A percentile compares a stretch with the other conserved stretches of the same genome.
phyloP scores from a whole-genome alignment of 2,888 invertebrate genomes.

The Mesorhabditis sp. region DNA sequence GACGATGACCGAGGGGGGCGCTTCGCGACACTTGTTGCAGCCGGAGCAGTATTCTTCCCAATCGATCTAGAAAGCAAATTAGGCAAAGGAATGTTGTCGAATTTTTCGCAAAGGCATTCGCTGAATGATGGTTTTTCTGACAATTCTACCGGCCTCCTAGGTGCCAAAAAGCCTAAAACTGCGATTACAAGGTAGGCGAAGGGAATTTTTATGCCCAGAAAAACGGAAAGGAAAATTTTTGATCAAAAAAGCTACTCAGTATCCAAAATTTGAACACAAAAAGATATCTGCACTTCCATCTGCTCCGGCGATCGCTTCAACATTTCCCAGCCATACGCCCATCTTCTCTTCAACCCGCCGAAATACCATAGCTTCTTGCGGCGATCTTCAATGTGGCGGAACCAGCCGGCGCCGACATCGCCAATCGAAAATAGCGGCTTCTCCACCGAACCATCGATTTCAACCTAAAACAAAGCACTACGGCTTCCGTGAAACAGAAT shows the following conservation, averaged over 20 bases:
- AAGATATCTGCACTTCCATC: slow-evolving; percentile 17
- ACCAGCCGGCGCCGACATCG: slow-evolving; percentile 50
- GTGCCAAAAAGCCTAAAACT: no score
- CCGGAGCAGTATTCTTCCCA: slow-evolving; percentile 47
- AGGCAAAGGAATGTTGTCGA: no score
- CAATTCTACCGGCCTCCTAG: no score
- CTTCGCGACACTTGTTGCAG: slow-evolving; percentile 41
- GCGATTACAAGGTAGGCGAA: no score
- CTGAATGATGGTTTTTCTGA: no score
- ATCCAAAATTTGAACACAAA: no score
- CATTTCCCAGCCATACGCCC: slow-evolving; percentile 55
- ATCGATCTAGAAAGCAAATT: slow-evolving; percentile 13
- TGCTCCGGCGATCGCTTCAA: slow-evolving; percentile 38
- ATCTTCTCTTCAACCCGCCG: slow-evolving; percentile 34
- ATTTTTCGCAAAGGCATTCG: no score
- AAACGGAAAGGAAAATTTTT: slow-evolving; percentile 13
- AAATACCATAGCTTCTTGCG: slow-evolving; percentile 54
- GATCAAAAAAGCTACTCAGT: neutral
- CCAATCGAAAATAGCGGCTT: slow-evolving; percentile 27
- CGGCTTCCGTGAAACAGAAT: slow-evolving; percentile 10
- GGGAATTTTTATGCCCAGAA: no score
- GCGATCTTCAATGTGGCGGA: slow-evolving; percentile 47
- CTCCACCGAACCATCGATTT: slow-evolving; percentile 10
- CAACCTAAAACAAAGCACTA: slow-evolving; percentile 18
- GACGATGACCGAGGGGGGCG: slow-evolving; percentile 15